A percentile compares a stretch with the other conserved stretches of the same genome.
Conservation (phyloP, 2,888 invertebrate species). For the Patella depressa region DNA sequence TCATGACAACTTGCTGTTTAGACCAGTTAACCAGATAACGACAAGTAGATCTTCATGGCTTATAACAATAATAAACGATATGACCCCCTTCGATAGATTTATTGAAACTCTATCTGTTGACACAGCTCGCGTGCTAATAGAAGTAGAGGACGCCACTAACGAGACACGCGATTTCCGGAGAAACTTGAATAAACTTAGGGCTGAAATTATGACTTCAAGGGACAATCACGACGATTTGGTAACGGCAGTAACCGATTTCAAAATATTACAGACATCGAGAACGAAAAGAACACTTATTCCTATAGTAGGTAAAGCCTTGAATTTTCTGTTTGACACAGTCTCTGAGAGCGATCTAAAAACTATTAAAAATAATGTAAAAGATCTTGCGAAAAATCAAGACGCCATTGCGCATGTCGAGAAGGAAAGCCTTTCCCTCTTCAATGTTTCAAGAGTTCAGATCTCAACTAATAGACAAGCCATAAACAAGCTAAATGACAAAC, state of each 20-base stretch:
- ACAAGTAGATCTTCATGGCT: not conserved
- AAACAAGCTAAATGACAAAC: too few species aligned
- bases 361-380: too few species aligned
- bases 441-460: too few species aligned
- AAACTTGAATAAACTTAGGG: not conserved
- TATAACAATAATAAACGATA: not conserved
- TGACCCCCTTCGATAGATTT: not conserved
- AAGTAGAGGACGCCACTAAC: not conserved
- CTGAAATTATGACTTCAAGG: slow-evolving; percentile 7
- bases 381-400: too few species aligned
- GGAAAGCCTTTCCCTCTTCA: too few species aligned
- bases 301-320: not conserved
- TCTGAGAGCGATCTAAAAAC: too few species aligned
- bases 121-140: not conserved
- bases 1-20: not conserved
- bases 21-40: not conserved
- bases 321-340: too few species aligned
- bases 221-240: not conserved
- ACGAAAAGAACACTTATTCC: slow-evolving; percentile 6
- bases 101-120: not conserved
- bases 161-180: not conserved
- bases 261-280: not conserved
- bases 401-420: too few species aligned
- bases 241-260: not conserved
- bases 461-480: too few species aligned